These are phyloP conservation scores for Anastrepha obliqua DNA, from an alignment of 1,140 invertebrate species.

Conservation along the genomic window DNA sequence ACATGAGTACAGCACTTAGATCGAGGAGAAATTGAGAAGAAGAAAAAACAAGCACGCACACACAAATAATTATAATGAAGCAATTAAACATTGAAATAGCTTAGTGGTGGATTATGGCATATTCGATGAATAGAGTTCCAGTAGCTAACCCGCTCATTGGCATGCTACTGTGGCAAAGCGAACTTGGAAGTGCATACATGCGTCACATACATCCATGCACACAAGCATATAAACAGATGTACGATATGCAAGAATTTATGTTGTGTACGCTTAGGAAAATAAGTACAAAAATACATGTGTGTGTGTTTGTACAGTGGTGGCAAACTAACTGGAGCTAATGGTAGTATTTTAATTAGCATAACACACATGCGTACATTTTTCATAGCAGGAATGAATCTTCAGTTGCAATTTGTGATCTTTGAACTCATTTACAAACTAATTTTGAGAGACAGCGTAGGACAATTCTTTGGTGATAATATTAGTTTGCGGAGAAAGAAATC, in stretches of 20 bases:
- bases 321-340: background rate
- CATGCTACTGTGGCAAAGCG: constrained; percentile 27
- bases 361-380: too few relatives aligned
- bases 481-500: too few relatives aligned
- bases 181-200: constrained; percentile 14
- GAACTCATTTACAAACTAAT: too few relatives aligned
- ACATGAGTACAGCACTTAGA: constrained; percentile 37
- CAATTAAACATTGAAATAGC: constrained; percentile 47
- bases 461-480: too few relatives aligned
- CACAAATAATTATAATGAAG: constrained; percentile 49
- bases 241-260: constrained; percentile 47
- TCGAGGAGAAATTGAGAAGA: constrained; percentile 17
- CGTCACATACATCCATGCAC: background rate
- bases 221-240: constrained; percentile 22
- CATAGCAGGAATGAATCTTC: too few relatives aligned
- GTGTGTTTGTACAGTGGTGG: background rate
- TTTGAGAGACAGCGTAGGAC: too few relatives aligned
- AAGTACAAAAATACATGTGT: background rate
- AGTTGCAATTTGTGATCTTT: too few relatives aligned
- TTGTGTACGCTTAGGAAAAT: constrained; percentile 12
- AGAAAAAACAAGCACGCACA: background rate
- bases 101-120: constrained; percentile 47
- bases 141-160: constrained; percentile 43
- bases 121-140: constrained; percentile 32
- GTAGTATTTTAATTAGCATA: too few relatives aligned